These are phyloP conservation scores for Oscarella lobularis DNA, from an alignment of 37 sponge, comb jelly and placozoan genomes.

Conservation along the genomic window DNA sequence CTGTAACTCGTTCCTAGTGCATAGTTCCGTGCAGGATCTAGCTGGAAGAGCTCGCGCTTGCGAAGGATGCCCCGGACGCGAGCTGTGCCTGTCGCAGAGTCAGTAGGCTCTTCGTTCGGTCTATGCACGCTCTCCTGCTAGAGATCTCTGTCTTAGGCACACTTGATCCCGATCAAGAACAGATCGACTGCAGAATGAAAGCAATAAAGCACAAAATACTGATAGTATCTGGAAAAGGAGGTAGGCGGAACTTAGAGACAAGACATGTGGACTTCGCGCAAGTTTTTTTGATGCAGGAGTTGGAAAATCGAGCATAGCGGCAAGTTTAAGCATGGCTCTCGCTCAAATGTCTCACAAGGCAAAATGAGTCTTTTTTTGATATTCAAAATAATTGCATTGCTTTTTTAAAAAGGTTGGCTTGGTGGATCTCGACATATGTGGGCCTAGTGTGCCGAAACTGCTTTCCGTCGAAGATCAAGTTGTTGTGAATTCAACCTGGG, in stretches of 20 bases:
- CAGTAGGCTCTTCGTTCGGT: not conserved
- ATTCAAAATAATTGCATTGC: not conserved
- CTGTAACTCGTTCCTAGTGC: not conserved
- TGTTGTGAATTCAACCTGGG: slow-evolving; percentile 62
- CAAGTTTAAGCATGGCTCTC: slow-evolving; percentile 52
- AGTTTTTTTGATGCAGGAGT: slow-evolving; percentile 39
- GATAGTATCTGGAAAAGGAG: slow-evolving; percentile 84
- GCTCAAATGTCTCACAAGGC: slow-evolving; percentile 24
- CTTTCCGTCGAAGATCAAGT: slow-evolving; percentile 33
- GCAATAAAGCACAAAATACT: slow-evolving; percentile 61
- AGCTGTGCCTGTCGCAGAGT: slow-evolving; percentile 26
- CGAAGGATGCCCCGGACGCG: slow-evolving; percentile 76
- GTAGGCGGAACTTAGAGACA: too few relatives aligned
- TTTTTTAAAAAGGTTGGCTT: slow-evolving; percentile 56
- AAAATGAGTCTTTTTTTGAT: not conserved
- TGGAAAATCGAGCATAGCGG: slow-evolving; percentile 74
- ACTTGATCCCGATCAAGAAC: slow-evolving; percentile 68
- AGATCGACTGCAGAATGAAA: slow-evolving; percentile 81
- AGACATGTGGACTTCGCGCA: too few relatives aligned
- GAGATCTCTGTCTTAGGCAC: slow-evolving; percentile 13
- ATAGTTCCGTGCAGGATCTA: slow-evolving; percentile 8
- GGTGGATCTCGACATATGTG: slow-evolving; percentile 81
- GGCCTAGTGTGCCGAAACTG: slow-evolving; percentile 70
- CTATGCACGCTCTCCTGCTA: not conserved
- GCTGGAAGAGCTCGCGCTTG: slow-evolving; percentile 74